Base-by-base conservation (phyloP, 1,140 invertebrate species). In the Phymorhynchus buccinoides region DNA sequence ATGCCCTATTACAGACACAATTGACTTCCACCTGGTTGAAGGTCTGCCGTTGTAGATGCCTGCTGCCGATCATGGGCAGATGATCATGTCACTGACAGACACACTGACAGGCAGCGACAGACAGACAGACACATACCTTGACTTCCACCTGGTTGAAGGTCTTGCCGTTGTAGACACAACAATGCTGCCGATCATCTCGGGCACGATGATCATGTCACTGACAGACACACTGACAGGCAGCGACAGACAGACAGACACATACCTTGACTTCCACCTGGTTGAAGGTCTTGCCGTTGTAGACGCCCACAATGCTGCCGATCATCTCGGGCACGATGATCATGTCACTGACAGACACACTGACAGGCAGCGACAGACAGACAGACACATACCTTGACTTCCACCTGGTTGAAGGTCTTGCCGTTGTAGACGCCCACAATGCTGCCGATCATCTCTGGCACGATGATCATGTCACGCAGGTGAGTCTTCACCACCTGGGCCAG, bases 191-290 rank as follows among this genome's bases (percentile, higher is more conserved):
- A 99, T 98, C 99, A 99, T 99, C 94, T 99, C 99, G 52, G 99
- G 99, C 22, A 99, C 96, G 93, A 99, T 97, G 90, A 99, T 97
- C 98, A 99, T 99, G n/a, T n/a, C n/a, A n/a, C n/a, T n/a, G n/a
- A n/a, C n/a, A n/a, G n/a, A n/a, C n/a, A n/a, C n/a, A n/a, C n/a
- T n/a, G n/a, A n/a, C n/a, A n/a, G n/a, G n/a, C n/a, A n/a, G n/a
- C n/a, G n/a, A n/a, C n/a, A n/a, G n/a, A n/a, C n/a, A n/a, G n/a
- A n/a, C n/a, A n/a, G n/a, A n/a, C n/a, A n/a, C n/a, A n/a, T 93
- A 96, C 95, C 94, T 96, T 96, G 87, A 96, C 94, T 95, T 96
- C 96, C 90, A 96, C 96, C 92, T 96, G 96, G 91, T 97, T 99
- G 94, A 99, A 99, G 80, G 97, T 97, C 94, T 99, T 99, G 89